These are phyloP conservation scores for Lasioglossum leucozonium DNA, from an alignment of 2,888 invertebrate genomes.

Conservation along the genomic window DNA sequence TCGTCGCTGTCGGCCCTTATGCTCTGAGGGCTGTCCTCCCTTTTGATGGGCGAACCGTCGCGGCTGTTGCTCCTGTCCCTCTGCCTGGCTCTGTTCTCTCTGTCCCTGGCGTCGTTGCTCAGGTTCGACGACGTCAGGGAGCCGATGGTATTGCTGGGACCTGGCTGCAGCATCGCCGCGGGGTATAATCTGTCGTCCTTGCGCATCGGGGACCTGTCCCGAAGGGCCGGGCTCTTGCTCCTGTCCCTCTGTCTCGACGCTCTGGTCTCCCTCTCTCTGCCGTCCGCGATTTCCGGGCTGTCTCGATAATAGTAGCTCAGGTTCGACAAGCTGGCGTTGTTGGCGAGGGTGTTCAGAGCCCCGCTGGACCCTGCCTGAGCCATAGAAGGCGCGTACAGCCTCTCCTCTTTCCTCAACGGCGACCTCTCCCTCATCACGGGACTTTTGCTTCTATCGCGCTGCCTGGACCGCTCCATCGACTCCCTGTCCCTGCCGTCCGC, in stretches of 20 bases:
- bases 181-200: constrained; percentile 82
- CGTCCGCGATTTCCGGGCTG: constrained; percentile 78
- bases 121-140: constrained; percentile 86
- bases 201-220: constrained; percentile 53
- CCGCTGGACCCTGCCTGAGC: constrained; percentile 89
- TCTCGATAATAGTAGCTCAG: constrained; percentile 81
- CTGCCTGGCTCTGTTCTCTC: constrained; percentile 74
- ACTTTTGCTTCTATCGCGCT: constrained; percentile 79
- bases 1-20: constrained; percentile 82
- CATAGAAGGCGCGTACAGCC: constrained; percentile 86
- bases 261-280: constrained; percentile 76
- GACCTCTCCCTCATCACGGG: constrained; percentile 74
- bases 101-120: constrained; percentile 77
- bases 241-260: constrained; percentile 74
- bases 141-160: constrained; percentile 89
- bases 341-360: constrained; percentile 88
- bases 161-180: constrained; percentile 87
- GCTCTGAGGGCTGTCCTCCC: constrained; percentile 81
- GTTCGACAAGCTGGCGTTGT: constrained; percentile 86
- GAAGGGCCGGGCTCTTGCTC: constrained; percentile 83
- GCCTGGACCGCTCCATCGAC: constrained; percentile 64
- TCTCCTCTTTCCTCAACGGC: constrained; percentile 81
- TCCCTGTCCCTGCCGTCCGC: constrained; percentile 72
- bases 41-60: constrained; percentile 71
- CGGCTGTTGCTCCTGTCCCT: constrained; percentile 79